Base-by-base conservation (phyloP, 2,888 invertebrate genomes). In the Flabesymbios commensalis region DNA sequence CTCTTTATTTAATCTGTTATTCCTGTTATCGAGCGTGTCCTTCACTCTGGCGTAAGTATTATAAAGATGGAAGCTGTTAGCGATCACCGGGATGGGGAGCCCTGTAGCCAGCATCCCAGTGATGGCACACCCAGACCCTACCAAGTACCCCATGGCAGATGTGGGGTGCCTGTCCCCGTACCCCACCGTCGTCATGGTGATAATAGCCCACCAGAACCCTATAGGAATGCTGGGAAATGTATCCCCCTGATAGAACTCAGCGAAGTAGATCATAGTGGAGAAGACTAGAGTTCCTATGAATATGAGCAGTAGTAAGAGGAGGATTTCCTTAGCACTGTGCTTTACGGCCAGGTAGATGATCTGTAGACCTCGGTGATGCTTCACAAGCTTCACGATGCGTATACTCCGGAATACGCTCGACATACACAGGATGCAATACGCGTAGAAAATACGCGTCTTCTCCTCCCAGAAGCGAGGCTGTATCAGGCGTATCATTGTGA, bases 51-150 rank as follows among this genome's bases (percentile, higher is more conserved):
- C 58, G 53, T 64, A 64, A 14, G 67, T 63, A 63, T 71, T 70
- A 57, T 72, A 74, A 14, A 68, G 57, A 5, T 68, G 53, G 62
- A 77, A 77, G 57, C 71, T 75, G 31, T 70, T 69, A 41, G 75
- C 75, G 22, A 77, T 75, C 33, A 76, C 71, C 4, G 77, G 74
- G 19, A 77, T 73, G 0, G 77, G 75, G 58, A 77, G 67, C 4
- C 72, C 72, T 22, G 73, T 61, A 10, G 72, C 61, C 39, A 77
- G 53, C 14, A 75, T 65, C 5, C 77, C 77, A 19, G 70, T 67
- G 3, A 76, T 33, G 0, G 75, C 75, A 48, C 77, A 77, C 14
- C 70, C 48, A 2, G 63, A 52, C 3, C 74, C 75, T 22, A 75
- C 65, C 22, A 73, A 29, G 49, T 76, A 74, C 2, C 77, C 75